Evolutionary conservation across 1,140 invertebrate genomes (phyloP).

Genomic region (Bombus ignitus): DNA sequence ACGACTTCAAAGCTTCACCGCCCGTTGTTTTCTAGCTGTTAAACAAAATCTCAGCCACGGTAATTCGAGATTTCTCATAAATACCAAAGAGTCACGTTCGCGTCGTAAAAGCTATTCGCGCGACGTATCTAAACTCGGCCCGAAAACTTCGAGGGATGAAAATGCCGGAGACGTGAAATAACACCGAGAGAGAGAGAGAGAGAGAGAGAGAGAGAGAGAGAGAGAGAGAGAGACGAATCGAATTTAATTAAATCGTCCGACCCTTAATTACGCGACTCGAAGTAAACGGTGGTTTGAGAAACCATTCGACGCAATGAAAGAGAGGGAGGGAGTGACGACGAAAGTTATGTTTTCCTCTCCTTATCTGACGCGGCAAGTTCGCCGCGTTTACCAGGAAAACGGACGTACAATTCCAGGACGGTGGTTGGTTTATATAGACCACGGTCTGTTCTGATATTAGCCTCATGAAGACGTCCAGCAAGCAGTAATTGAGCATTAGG

Average conservation of each 20-base stretch:
- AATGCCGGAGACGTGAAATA: background rate
- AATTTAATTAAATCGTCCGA: conserved; percentile 37
- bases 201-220: background rate
- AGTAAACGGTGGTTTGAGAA: background rate
- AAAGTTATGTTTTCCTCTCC: background rate
- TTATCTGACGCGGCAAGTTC: conserved; percentile 37
- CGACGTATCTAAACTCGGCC: background rate
- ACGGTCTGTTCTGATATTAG: conserved; percentile 38
- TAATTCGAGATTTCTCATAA: background rate
- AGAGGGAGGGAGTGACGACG: background rate
- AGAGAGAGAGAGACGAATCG: background rate
- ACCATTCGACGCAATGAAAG: background rate
- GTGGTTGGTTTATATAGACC: background rate
- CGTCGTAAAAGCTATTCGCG: background rate
- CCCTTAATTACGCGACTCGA: background rate
- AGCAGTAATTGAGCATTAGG: conserved; percentile 58
- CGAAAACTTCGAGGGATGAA: background rate
- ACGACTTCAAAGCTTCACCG: background rate
- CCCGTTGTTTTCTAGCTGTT: background rate
- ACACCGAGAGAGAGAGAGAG: background rate
- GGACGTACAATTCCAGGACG: conserved; percentile 21
- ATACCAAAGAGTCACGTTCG: background rate
- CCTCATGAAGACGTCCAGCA: conserved; percentile 44
- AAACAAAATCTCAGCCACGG: background rate
- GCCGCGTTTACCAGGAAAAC: conserved; percentile 28